Base-by-base conservation (phyloP, 2,888 invertebrate species). In the Gnatocerus cornutus region DNA sequence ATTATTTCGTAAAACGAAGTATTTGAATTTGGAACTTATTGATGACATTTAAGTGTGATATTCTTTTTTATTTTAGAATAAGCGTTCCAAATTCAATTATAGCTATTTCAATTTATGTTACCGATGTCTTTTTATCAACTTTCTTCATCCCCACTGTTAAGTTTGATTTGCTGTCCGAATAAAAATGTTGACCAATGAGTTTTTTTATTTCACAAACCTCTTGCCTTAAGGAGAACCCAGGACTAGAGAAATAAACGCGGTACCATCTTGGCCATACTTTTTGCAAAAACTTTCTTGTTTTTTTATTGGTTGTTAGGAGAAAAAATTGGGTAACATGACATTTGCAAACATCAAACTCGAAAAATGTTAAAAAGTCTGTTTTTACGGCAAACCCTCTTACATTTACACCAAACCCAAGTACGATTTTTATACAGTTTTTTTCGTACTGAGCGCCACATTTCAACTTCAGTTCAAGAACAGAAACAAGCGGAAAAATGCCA, bases 171-270 rank as follows among this genome's bases (percentile, higher is more conserved):
- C 6, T 16, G 14, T 16, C 21, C 39, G 6, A 55, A 55, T 55
- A 55, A 55, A 52, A 14, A 39, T 55, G 52, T 55, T 39, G 55
- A 55, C 16, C 55, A 39, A 13, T 12, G 29, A 1, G 33, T 52
- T 30, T 7, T 52, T 33, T 52, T 52, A 3, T 21, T 21, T 21
- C 4, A n/a, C n/a, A n/a, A n/a, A n/a, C n/a, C n/a, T n/a, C n/a
- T n/a, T n/a, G n/a, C n/a, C n/a, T n/a, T n/a, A n/a, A n/a, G n/a
- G n/a, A n/a, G n/a, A n/a, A n/a, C n/a, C n/a, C n/a, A n/a, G n/a
- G n/a, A n/a, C n/a, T n/a, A n/a, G n/a, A n/a, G n/a, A n/a, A n/a
- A n/a, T n/a, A n/a, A n/a, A n/a, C n/a, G n/a, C n/a, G n/a, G n/a
- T n/a, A n/a, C n/a, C n/a, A n/a, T n/a, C n/a, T n/a, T n/a, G n/a